Base-by-base conservation (phyloP, 2,888 invertebrate species). In the Drosophila rubida region DNA sequence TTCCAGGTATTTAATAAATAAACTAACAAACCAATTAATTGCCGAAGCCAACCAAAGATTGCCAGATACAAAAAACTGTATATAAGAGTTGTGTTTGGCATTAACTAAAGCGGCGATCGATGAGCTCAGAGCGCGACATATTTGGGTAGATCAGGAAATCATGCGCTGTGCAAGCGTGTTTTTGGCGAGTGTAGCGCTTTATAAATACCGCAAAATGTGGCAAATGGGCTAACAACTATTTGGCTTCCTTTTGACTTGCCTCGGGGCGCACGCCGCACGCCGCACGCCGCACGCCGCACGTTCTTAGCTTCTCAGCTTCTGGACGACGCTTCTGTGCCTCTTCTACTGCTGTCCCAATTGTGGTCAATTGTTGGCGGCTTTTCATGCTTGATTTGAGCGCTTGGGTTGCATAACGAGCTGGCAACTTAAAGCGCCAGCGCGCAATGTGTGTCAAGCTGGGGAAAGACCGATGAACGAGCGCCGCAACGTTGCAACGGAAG, bases 181-280 rank as follows among this genome's bases (percentile, higher is more conserved):
- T 49, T 27, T 23, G 35, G n/a, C n/a, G 14, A 63, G 78, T 32
- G 78, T 77, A 74, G 67, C 19, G 19, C 19, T 73, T 49, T 74
- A 65, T 46, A 76, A 75, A 73, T 69, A 61, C 69, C 66, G 53
- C 72, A 87, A 75, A 63, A 51, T 78, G 69, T 79, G 76, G 82
- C 76, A 81, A 81, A 81, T 82, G 85, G 81, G 85, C 70, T 70
- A 80, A 81, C 78, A 85, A 87, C 82, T 82, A 87, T 82, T 82
- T 87, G 82, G 88, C 82, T 82, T 82, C 82, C 80, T 83, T 81
- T 61, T 41, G 44, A 27, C 49, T 35, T 35, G 14, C 25, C 45
- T 30, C 13, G 23, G 19, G n/a, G n/a, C n/a, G n/a, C n/a, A n/a
- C n/a, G n/a, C n/a, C n/a, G n/a, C n/a, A n/a, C n/a, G n/a, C n/a